These are phyloP conservation scores for Macrotus californicus DNA, from an alignment of 2,113 vertebrate genomes.

Conservation along the genomic window DNA sequence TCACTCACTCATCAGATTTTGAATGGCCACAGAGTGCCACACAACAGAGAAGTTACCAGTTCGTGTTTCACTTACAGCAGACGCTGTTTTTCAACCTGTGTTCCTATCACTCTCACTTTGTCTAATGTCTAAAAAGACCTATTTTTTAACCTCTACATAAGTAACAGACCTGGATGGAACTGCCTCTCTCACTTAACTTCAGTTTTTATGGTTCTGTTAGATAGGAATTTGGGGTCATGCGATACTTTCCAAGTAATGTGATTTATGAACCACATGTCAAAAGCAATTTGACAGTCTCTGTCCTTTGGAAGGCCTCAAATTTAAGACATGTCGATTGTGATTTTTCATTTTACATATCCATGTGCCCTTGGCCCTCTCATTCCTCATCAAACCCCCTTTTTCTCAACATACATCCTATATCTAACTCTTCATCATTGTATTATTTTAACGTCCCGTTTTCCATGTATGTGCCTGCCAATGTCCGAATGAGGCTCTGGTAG, in stretches of 20 bases:
- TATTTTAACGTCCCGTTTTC: slow-evolving; percentile 13
- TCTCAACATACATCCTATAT: background rate
- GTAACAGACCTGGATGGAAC: background rate
- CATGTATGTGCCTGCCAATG: background rate
- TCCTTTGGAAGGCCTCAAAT: background rate
- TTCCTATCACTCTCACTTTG: background rate
- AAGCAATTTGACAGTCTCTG: background rate
- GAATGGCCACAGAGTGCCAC: background rate
- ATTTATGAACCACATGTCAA: background rate
- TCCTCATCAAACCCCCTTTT: background rate
- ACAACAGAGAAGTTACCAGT: background rate
- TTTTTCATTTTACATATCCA: background rate
- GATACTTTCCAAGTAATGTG: background rate
- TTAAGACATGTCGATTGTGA: background rate
- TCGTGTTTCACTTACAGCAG: background rate
- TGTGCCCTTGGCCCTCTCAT: background rate
- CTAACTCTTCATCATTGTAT: background rate
- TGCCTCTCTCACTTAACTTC: background rate
- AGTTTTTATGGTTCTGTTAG: background rate
- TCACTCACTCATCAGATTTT: background rate
- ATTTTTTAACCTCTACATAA: background rate
- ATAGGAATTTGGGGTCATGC: background rate
- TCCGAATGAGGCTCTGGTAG: background rate
- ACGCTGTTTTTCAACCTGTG: background rate
- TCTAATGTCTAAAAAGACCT: background rate